Percentiles rank a stretch among this genome's conserved stretches.
Conservation (phyloP, 2,113 vertebrate genomes). For the Microcebus tavaratra region DNA sequence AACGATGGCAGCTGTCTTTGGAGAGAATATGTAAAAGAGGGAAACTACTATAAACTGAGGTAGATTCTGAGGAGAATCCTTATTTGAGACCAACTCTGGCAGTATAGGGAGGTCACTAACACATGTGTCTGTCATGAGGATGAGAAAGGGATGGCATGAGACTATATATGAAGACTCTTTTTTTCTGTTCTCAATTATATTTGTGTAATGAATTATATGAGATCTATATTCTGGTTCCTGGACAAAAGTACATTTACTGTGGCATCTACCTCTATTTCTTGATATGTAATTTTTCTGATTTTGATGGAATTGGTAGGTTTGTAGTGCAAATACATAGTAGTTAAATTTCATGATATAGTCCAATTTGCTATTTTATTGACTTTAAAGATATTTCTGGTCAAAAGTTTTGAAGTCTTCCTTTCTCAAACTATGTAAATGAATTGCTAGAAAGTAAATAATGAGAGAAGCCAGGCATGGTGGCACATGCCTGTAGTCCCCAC, state of each 20-base stretch:
- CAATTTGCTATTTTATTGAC: not conserved
- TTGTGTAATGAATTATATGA: not conserved
- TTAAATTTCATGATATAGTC: not conserved
- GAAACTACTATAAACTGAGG: not conserved
- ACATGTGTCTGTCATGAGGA: not conserved
- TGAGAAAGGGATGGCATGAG: not conserved
- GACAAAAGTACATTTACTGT: not conserved
- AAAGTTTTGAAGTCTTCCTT: not conserved
- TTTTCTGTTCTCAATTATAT: not conserved
- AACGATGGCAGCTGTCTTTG: not conserved
- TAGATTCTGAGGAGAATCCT: not conserved
- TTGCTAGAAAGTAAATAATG: not conserved
- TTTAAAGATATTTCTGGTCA: slow-evolving; percentile 37
- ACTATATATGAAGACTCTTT: not conserved
- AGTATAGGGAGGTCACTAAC: not conserved
- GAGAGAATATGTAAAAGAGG: not conserved
- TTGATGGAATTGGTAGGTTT: not conserved
- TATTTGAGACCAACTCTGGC: not conserved
- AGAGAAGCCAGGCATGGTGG: not conserved
- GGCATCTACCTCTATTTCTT: not conserved
- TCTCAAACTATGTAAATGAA: not conserved
- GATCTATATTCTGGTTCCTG: not conserved
- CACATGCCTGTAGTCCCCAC: too few species aligned
- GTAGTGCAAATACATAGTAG: not conserved
- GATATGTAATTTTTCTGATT: slow-evolving; percentile 23